Evolutionary conservation across 2,888 invertebrate genomes (phyloP), one percentile per base, ranked within the genome.

Genomic region (Cataglyphis rosenhaueri): DNA sequence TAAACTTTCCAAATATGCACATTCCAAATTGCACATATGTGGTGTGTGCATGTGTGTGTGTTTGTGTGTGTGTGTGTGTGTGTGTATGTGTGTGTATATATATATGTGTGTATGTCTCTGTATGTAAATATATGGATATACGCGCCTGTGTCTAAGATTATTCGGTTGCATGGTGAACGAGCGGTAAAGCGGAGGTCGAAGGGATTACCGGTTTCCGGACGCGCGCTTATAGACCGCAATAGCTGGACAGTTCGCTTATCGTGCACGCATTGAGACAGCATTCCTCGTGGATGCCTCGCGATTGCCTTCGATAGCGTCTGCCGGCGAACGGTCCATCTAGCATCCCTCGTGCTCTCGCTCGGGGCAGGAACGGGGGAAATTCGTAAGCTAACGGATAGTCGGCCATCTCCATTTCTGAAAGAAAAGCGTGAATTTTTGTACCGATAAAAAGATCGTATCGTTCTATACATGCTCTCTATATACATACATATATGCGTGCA

Each of bases 231-330:
- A 55, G 76, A 61, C 86, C 94, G 85, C 95, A 95, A 81, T 95
- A 95, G 85, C 91, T 93, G 48, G 84, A 84, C 76, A 95, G 84
- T 88, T 95, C 95, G 25, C 89, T 87, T 35, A 92, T 86, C 32
- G 93, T 89, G 87, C 95, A 95, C 0, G 94, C 82, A 83, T 95
- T 95, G 48, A 90, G 83, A 87, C 95, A 95, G 88, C 95, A 95
- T 84, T 95, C 95, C 85, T 95, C 95, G 83, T 94, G 92, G 70
- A 95, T 93, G n/a, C 95, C 95, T 25, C 93, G 89, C 74, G 92
- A 82, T 81, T 91, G 74, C 79, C 94, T 89, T 73, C 92, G 91
- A 83, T 92, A 92, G 83, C 92, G 90, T 48, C 85, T 86, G 32
- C 89, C 88, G 32, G 89, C 90, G 57, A 91, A 91, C 74, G 91